Base-by-base conservation (phyloP, 2,888 invertebrate genomes). In the Neoitamus cyanurus region DNA sequence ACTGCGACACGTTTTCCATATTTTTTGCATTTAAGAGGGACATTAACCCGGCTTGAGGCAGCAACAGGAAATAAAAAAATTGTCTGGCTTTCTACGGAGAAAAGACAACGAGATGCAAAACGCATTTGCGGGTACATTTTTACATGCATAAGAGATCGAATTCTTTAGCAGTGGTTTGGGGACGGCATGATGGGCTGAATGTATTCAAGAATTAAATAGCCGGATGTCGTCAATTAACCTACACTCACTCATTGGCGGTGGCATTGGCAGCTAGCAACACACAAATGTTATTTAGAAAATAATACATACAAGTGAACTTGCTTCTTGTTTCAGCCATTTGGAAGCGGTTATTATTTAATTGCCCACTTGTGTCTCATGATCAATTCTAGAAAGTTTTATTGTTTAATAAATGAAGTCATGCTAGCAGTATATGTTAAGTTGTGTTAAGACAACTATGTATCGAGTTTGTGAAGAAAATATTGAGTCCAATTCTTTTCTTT, bases 121-220 rank as follows among this genome's bases (percentile, higher is more conserved):
- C 75, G 42, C 42, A 75, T 75, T 75, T 75, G 42, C 4, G 15
- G 28, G 34, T 75, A 42, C 42, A 75, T 75, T 75, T 37, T 58
- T 75, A 25, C 75, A 75, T 75, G 75, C 20, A 25, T 42, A 75
- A 75, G n/a, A 75, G 75, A 75, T 36, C 34, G 36, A 20, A 36
- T 73, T 75, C 28, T 42, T 20, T 58, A 9, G 58, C 58, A 42
- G 37, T 42, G 75, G 75, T 75, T 75, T 75, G 75, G 11, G 42
- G 25, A 75, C 13, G 42, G 75, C 42, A 13, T 28, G 75, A 46
- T 42, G 28, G 42, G 25, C 75, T 75, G 42, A 75, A 30, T 42
- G 42, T 42, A 75, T 75, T 75, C 75, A 75, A 42, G 75, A 75
- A 75, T 75, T 42, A 75, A 75, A 75, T 75, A 75, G 42, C 75